These are phyloP conservation scores for Eleutherodactylus coqui DNA, from an alignment of 2,797 vertebrate species.

Conservation along the genomic window DNA sequence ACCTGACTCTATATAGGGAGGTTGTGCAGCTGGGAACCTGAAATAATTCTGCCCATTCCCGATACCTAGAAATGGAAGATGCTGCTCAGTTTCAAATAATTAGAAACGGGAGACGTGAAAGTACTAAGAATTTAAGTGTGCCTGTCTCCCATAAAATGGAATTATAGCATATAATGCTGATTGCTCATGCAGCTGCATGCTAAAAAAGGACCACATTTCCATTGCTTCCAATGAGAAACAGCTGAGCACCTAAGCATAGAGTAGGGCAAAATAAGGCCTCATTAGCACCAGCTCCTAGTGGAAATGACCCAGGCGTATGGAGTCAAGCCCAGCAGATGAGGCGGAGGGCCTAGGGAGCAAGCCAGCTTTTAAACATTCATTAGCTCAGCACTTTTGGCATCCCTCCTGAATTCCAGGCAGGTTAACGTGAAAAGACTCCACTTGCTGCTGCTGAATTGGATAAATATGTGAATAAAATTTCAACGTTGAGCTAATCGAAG, in stretches of 20 bases:
- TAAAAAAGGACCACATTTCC: conserved; percentile 48
- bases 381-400: conserved; percentile 67
- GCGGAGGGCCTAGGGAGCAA: conserved; percentile 43
- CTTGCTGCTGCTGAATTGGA: conserved; percentile 61
- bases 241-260: conserved; percentile 49
- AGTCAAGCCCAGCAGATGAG: conserved; percentile 53
- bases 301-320: conserved; percentile 56
- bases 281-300: conserved; percentile 61
- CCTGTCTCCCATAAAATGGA: conserved; percentile 55
- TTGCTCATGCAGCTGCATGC: conserved; percentile 52
- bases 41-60: conserved; percentile 31
- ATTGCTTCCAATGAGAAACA: conserved; percentile 57
- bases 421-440: conserved; percentile 51
- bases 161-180: conserved; percentile 47
- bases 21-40: conserved; percentile 1
- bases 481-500: neutral
- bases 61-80: conserved; percentile 37
- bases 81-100: conserved; percentile 40
- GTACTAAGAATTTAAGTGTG: conserved; percentile 24
- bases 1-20: neutral
- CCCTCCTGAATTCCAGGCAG: conserved; percentile 67
- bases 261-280: conserved; percentile 48
- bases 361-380: conserved; percentile 57
- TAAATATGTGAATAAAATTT: conserved; percentile 54
- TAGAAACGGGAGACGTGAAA: conserved; percentile 41